Evolutionary conservation across 2,888 invertebrate species (phyloP).

Genomic region (Uropetala carovei): DNA sequence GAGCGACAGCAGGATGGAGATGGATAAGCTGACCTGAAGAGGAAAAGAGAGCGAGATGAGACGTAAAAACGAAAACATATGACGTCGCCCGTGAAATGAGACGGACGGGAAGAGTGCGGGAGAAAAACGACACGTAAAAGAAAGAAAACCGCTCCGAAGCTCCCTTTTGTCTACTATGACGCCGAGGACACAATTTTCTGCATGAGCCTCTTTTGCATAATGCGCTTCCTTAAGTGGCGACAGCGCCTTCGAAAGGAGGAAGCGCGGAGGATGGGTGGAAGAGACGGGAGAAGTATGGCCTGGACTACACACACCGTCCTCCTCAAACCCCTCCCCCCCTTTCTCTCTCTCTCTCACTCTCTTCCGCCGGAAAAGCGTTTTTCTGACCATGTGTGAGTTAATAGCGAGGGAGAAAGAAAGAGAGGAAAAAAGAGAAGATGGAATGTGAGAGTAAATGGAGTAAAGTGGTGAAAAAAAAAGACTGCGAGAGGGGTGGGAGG

Average conservation of each 20-base stretch:
- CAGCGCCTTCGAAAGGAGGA: background rate
- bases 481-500: background rate
- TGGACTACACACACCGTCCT: background rate
- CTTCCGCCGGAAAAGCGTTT: background rate
- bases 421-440: background rate
- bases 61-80: background rate
- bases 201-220: slow-evolving; percentile 15
- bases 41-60: background rate
- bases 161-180: background rate
- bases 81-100: background rate
- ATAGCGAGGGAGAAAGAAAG: background rate
- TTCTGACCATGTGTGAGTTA: background rate
- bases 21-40: slow-evolving; percentile 91
- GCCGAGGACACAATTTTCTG: slow-evolving; percentile 18
- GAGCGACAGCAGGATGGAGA: slow-evolving; percentile 94
- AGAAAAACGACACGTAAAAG: background rate
- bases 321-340: background rate
- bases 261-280: background rate
- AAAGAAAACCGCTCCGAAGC: background rate
- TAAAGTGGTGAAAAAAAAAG: background rate
- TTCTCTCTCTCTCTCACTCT: background rate
- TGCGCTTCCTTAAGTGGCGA: background rate
- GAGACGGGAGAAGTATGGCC: background rate
- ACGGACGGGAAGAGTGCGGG: background rate
- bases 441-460: slow-evolving; percentile 5